Evolutionary conservation across 2,888 invertebrate genomes (phyloP).

Genomic region (Ophioninae sp.): DNA sequence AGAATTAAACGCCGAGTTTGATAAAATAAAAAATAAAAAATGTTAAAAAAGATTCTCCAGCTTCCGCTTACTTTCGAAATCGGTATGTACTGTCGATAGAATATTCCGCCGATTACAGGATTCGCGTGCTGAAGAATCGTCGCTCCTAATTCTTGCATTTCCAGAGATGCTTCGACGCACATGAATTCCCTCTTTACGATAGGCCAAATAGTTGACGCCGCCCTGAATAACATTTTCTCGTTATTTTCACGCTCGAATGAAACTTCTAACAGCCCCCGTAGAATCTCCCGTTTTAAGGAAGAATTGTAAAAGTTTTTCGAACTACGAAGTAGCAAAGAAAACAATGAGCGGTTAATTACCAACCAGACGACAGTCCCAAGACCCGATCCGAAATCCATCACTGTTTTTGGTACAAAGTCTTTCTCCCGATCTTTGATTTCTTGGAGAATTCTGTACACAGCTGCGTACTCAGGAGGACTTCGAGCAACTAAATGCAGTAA

Average conservation of each 20-base stretch:
- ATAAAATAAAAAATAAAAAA: background rate
- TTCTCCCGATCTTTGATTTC: slow-evolving; percentile 87
- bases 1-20: background rate
- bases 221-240: slow-evolving; percentile 82
- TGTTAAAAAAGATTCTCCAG: background rate
- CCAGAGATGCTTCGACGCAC: slow-evolving; percentile 90
- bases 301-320: background rate
- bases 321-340: background rate
- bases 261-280: no score
- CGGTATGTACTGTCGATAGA: slow-evolving; percentile 92
- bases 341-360: slow-evolving; percentile 48
- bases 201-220: slow-evolving; percentile 88
- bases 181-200: slow-evolving; percentile 90
- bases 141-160: slow-evolving; percentile 92
- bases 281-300: background rate
- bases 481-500: slow-evolving; percentile 88
- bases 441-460: slow-evolving; percentile 86
- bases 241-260: slow-evolving; percentile 33
- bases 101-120: slow-evolving; percentile 84
- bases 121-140: slow-evolving; percentile 86
- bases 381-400: slow-evolving; percentile 97
- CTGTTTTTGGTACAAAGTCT: slow-evolving; percentile 87
- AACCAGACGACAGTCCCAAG: slow-evolving; percentile 92
- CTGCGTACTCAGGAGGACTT: slow-evolving; percentile 89
- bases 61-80: slow-evolving; percentile 74